Base-by-base conservation (phyloP, 2,888 invertebrate genomes). In the Antitype chi region DNA sequence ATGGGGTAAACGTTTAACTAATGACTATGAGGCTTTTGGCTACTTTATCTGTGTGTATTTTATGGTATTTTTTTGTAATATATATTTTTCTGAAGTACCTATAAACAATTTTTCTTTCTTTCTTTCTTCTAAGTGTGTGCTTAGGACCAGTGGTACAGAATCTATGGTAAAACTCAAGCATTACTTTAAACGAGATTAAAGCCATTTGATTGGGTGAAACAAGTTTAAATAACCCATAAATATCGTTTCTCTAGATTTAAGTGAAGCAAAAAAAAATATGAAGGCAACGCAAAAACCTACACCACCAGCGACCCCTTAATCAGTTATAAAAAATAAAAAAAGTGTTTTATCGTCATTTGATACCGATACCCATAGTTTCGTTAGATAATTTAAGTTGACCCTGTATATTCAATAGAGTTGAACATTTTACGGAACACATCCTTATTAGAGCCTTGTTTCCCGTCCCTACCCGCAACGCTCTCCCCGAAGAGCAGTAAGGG, bases 401-500 rank as follows among this genome's bases (percentile, higher is more conserved):
- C 11, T 11, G 60, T 23, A 23, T 49, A 67, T 63, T 20, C 53
- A 47, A 80, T 77, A 63, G 49, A 78, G 64, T 68, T 72, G 53
- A 70, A 81, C 28, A 76, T n/a, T 52, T 17, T 32, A 79, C 64
- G 17, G 55, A 78, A 80, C 68, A 78, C 60, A 64, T 74, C 38
- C 60, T 75, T 79, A 79, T 76, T 76, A 79, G 49, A 72, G 67
- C 57, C 57, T 47, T 66, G 25, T 69, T 63, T 66, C 43, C 73
- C 38, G 32, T 57, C 7, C 11, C 32, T 47, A 55, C 47, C 15
- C 64, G 28, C 49, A 23, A 47, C 28, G 60, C 25, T 53, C 72
- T 68, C 78, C 80, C 85, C 53, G 32, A 73, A 76, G 83, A 71
- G 76, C 78, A 78, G 78, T 70, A 38, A 74, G 81, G 80, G 82